Evolutionary conservation across 1,140 invertebrate species (phyloP).

Genomic region (Zaprionus camerounensis): DNA sequence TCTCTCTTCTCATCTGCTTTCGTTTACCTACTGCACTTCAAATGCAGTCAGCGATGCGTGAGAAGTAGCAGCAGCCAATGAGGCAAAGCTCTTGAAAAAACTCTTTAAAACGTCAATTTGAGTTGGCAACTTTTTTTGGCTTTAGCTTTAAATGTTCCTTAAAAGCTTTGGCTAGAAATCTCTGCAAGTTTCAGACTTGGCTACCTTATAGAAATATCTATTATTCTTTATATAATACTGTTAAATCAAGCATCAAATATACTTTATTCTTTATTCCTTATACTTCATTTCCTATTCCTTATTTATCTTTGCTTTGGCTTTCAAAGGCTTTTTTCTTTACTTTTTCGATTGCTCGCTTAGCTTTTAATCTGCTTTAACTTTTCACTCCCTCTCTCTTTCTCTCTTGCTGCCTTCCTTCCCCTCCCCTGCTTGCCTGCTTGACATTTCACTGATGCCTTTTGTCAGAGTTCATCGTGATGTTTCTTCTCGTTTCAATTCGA

Average conservation of each 20-base stretch:
- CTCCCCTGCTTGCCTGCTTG: not conserved
- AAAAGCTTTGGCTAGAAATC: not conserved
- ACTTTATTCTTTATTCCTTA: not conserved
- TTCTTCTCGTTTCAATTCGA: not conserved
- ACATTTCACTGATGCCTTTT: conserved; percentile 9
- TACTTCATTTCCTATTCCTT: not conserved
- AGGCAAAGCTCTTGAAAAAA: conserved; percentile 6
- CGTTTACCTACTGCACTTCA: conserved; percentile 76
- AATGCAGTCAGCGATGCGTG: conserved; percentile 66
- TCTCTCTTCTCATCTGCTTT: conserved; percentile 19
- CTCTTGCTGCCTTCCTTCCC: not conserved
- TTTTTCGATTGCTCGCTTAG: conserved; percentile 12
- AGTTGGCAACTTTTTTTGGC: conserved; percentile 3
- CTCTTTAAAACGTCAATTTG: conserved; percentile 19
- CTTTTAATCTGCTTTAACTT: conserved; percentile 46
- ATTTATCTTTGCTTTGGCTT: not conserved
- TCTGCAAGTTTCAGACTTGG: no score
- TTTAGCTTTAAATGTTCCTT: not conserved
- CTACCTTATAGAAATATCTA: not conserved
- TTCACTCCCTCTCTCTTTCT: not conserved
- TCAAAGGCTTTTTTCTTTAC: not conserved
- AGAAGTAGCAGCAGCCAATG: conserved; percentile 35
- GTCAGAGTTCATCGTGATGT: conserved; percentile 1
- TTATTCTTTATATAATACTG: not conserved
- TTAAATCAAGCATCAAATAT: not conserved